These are phyloP conservation scores for Chamaedrilus cognettii DNA, from an alignment of 2,888 invertebrate genomes.

Conservation along the genomic window DNA sequence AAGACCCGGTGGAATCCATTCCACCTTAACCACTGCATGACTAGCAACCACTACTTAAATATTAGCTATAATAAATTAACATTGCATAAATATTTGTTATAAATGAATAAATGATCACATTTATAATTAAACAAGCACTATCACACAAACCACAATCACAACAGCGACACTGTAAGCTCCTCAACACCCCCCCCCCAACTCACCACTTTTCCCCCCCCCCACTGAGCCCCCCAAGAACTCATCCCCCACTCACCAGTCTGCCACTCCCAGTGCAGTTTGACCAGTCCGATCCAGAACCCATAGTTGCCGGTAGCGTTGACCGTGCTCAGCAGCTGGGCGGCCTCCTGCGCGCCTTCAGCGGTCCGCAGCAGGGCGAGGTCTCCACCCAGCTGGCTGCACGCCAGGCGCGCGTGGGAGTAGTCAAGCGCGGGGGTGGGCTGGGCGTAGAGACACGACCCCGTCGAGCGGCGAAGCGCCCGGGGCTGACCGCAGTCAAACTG, in stretches of 20 bases:
- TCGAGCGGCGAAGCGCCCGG: not conserved
- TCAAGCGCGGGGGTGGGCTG: not conserved
- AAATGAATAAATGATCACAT: too few relatives aligned
- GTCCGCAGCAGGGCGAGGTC: not conserved
- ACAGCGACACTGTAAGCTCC: too few relatives aligned
- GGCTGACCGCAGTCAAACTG: not conserved
- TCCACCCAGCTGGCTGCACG: not conserved
- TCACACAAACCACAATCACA: too few relatives aligned
- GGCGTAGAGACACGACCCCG: not conserved
- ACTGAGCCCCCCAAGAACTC: too few relatives aligned
- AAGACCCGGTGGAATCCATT: too few relatives aligned
- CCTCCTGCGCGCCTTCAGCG: not conserved
- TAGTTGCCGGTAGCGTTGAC: not conserved
- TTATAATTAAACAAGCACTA: too few relatives aligned
- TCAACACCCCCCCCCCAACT: too few relatives aligned
- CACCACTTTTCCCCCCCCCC: too few relatives aligned
- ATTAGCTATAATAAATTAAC: too few relatives aligned
- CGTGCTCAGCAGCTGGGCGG: not conserved
- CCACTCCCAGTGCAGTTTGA: constrained; percentile 1
- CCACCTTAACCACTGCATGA: too few relatives aligned
- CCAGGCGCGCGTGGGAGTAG: not conserved
- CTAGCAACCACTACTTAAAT: too few relatives aligned
- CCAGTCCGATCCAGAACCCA: constrained; percentile 4
- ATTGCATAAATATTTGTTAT: too few relatives aligned
- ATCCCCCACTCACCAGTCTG: constrained; percentile 1